Evolutionary conservation across 2,797 vertebrate species (phyloP).

Genomic region (Microctenopoma stevenorrisi): DNA sequence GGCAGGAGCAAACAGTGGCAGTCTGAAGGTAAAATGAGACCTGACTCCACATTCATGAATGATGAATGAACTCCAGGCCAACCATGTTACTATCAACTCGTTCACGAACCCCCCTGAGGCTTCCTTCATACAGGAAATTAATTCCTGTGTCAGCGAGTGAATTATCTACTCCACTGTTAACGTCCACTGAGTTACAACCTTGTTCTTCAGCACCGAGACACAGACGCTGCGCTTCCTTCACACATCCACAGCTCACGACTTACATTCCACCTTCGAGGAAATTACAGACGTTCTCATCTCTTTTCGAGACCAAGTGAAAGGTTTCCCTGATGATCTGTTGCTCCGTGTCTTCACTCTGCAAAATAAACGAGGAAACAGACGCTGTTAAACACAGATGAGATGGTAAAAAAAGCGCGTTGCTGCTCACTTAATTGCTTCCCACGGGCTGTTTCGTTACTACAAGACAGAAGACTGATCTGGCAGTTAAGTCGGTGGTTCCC

Average conservation of each 20-base stretch:
- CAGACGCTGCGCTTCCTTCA: neutral
- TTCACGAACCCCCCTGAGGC: conserved; percentile 17
- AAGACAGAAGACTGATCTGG: conserved; percentile 5
- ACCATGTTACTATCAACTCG: conserved; percentile 21
- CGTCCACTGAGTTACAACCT: neutral
- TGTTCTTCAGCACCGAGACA: conserved; percentile 11
- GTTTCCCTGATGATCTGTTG: conserved; percentile 99
- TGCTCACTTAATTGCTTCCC: conserved; percentile 26
- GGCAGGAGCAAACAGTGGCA: neutral
- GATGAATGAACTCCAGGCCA: conserved; percentile 48
- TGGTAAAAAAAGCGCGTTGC: conserved; percentile 17
- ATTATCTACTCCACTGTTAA: neutral
- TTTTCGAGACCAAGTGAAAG: conserved; percentile 97
- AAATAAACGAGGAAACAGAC: conserved; percentile 23
- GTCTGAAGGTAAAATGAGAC: conserved; percentile 33
- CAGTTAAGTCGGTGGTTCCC: conserved; percentile 11
- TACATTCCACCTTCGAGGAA: conserved; percentile 99
- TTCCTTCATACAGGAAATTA: conserved; percentile 16
- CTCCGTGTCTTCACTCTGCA: conserved; percentile 96
- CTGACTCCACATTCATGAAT: conserved; percentile 47
- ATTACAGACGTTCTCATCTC: conserved; percentile 98
- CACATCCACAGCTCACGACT: conserved; percentile 72
- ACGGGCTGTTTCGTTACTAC: conserved; percentile 16
- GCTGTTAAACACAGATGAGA: conserved; percentile 16
- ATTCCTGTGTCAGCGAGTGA: neutral